These are phyloP conservation scores for Stenotaenia linearis DNA, from an alignment of 2,888 invertebrate species.

Conservation along the genomic window DNA sequence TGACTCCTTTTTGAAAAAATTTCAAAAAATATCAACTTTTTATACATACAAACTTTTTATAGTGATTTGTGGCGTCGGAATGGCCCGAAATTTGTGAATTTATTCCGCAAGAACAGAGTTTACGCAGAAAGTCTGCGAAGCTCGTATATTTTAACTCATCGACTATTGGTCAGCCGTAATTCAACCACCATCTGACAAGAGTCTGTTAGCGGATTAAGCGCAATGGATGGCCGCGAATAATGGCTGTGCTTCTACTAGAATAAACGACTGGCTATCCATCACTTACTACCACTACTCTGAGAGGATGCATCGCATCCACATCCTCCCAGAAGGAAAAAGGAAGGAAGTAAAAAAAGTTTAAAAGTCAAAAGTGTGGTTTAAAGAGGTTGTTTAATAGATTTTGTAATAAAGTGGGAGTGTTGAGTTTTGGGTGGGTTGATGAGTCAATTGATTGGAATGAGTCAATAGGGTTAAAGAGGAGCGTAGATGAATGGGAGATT, in stretches of 20 bases:
- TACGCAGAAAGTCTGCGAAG: no score
- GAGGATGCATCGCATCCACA: background rate
- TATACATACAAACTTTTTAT: no score
- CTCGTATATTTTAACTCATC: background rate
- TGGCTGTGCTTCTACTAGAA: background rate
- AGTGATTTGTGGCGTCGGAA: no score
- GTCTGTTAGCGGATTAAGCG: constrained; percentile 9
- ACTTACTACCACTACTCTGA: background rate
- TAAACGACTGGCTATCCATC: constrained; percentile 4
- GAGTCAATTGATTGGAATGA: no score
- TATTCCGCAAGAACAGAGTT: background rate
- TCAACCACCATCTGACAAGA: constrained; percentile 9
- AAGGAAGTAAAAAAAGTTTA: background rate
- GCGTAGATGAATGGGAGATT: no score
- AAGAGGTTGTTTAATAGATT: no score
- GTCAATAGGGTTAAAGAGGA: no score
- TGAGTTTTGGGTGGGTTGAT: no score
- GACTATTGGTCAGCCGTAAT: background rate
- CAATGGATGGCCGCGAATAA: background rate
- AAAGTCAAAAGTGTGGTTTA: background rate
- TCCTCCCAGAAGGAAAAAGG: background rate
- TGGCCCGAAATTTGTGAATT: background rate
- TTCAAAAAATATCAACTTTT: no score
- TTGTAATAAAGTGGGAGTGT: no score
- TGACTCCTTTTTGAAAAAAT: no score